These are phyloP conservation scores for Zelleria hepariella DNA, from an alignment of 2,888 invertebrate species.

Conservation along the genomic window DNA sequence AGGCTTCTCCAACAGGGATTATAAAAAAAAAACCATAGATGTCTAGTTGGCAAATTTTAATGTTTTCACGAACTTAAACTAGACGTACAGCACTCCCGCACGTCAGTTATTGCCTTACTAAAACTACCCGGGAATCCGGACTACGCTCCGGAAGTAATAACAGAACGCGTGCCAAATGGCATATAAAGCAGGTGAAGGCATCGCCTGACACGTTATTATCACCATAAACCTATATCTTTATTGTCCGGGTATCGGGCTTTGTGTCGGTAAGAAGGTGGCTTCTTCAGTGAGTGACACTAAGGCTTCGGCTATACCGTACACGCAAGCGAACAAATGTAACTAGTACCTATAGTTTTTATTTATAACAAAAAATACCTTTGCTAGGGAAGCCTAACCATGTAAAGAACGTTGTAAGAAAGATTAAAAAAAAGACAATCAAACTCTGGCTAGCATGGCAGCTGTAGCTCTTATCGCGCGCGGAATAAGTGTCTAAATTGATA, in stretches of 20 bases:
- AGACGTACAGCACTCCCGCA: neutral
- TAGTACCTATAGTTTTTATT: neutral
- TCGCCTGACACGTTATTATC: conserved; percentile 7
- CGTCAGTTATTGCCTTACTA: neutral
- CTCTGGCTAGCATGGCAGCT: no score
- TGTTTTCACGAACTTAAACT: no score
- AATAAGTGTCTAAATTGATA: no score
- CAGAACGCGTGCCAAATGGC: conserved; percentile 1
- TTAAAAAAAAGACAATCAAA: no score
- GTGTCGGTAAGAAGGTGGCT: neutral
- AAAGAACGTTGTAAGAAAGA: no score
- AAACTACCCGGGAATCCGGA: neutral
- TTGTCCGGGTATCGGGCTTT: conserved; percentile 4
- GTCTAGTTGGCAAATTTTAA: no score
- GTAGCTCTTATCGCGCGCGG: no score
- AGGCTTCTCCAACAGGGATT: no score
- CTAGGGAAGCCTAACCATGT: no score
- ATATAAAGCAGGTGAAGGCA: conserved; percentile 10
- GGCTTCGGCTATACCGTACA: neutral
- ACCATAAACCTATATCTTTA: conserved; percentile 10
- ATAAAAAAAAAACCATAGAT: no score
- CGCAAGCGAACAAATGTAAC: no score
- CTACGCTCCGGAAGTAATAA: neutral
- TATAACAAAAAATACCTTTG: neutral
- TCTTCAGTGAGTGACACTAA: neutral